phyloP scores from a whole-genome alignment of 2,113 vertebrate genomes.

The Alosa alosa region DNA sequence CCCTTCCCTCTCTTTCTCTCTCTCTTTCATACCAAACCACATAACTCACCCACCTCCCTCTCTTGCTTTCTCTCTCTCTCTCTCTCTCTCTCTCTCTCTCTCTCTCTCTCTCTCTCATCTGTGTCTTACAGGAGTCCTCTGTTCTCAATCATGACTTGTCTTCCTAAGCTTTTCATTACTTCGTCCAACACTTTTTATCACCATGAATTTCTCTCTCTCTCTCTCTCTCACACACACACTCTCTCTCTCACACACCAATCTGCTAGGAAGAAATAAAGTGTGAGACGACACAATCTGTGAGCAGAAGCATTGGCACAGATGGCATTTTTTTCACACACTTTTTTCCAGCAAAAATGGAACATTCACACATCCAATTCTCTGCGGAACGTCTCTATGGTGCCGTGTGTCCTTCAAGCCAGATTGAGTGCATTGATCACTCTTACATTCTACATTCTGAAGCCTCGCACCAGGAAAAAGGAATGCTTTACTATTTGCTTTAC shows the following conservation, averaged over 20 bases:
- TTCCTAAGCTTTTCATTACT: not conserved
- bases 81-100: not conserved
- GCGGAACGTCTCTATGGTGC: not conserved
- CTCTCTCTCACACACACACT: too few relatives aligned
- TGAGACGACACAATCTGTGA: slow-evolving; percentile 2
- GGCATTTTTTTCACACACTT: not conserved
- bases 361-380: not conserved
- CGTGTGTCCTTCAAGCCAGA: not conserved
- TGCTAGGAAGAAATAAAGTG: slow-evolving; percentile 1
- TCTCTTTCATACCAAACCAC: too few relatives aligned
- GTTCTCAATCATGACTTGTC: not conserved
- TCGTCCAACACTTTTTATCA: not conserved
- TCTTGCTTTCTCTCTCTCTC: too few relatives aligned
- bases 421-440: not conserved
- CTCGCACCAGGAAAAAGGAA: not conserved
- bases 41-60: too few relatives aligned
- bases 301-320: not conserved
- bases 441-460: not conserved
- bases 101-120: not conserved
- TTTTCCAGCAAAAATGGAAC: not conserved
- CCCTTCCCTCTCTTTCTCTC: not conserved
- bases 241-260: not conserved
- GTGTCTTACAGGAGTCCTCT: not conserved
- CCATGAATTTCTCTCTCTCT: not conserved
- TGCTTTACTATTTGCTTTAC: not conserved